Evolutionary conservation across 2,797 vertebrate species (phyloP).

Genomic region (Taenioides sp.): DNA sequence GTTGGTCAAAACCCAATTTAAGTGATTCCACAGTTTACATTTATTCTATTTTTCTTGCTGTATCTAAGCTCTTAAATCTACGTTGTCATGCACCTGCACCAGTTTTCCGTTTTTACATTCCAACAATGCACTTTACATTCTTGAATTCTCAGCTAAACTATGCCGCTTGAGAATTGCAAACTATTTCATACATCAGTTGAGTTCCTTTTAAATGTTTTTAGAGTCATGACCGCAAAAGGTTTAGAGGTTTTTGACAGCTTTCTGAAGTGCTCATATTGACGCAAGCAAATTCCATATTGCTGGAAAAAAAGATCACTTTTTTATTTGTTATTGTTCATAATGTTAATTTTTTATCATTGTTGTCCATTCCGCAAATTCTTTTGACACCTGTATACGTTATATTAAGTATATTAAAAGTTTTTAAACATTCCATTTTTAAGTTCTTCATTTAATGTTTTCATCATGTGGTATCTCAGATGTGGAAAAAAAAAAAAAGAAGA

Average conservation of each 20-base stretch:
- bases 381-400: slow-evolving; percentile 72
- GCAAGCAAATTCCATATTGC: slow-evolving; percentile 53
- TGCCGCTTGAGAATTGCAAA: slow-evolving; percentile 17
- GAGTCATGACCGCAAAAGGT: slow-evolving; percentile 35
- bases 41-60: slow-evolving; percentile 45
- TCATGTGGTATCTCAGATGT: slow-evolving; percentile 36
- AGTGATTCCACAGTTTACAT: slow-evolving; percentile 61
- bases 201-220: slow-evolving; percentile 17
- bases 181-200: slow-evolving; percentile 26
- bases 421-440: slow-evolving; percentile 58
- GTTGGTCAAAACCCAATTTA: slow-evolving; percentile 53
- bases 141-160: slow-evolving; percentile 24
- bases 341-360: slow-evolving; percentile 51
- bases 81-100: slow-evolving; percentile 36
- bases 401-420: slow-evolving; percentile 75
- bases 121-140: slow-evolving; percentile 30
- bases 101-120: slow-evolving; percentile 37
- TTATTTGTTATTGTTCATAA: slow-evolving; percentile 62
- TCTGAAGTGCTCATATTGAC: slow-evolving; percentile 38
- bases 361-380: slow-evolving; percentile 67
- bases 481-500: background rate
- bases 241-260: slow-evolving; percentile 27
- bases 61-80: slow-evolving; percentile 43
- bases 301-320: slow-evolving; percentile 57
- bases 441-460: slow-evolving; percentile 52